These are phyloP conservation scores for Eurois occulta DNA, from an alignment of 2,888 invertebrate genomes.

Conservation along the genomic window DNA sequence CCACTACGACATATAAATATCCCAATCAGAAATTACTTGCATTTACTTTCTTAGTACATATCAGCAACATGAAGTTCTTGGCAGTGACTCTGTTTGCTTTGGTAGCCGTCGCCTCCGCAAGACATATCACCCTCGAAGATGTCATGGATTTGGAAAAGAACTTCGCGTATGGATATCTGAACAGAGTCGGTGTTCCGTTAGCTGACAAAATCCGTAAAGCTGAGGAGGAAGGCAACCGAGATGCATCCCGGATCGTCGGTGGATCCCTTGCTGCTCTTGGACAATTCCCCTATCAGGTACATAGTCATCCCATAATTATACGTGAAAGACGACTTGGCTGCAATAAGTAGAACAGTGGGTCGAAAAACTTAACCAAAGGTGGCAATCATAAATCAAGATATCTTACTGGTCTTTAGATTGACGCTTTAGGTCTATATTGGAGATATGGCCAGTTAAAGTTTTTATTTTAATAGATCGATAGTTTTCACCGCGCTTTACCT, in stretches of 20 bases:
- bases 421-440: too few species aligned
- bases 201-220: constrained; percentile 62
- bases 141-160: constrained; percentile 55
- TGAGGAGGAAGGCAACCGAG: constrained; percentile 42
- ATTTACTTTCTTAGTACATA: neutral
- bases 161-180: constrained; percentile 64
- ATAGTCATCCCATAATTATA: too few species aligned
- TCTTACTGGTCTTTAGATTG: too few species aligned
- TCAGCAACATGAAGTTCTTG: constrained; percentile 43
- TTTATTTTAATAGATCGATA: too few species aligned
- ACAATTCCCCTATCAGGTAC: constrained; percentile 67
- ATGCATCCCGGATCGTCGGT: constrained; percentile 64
- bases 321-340: neutral
- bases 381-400: too few species aligned
- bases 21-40: neutral
- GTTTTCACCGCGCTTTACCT: too few species aligned
- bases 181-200: constrained; percentile 62
- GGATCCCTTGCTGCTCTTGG: constrained; percentile 57
- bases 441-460: too few species aligned
- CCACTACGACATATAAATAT: constrained; percentile 9
- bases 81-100: constrained; percentile 54
- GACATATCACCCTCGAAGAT: constrained; percentile 43
- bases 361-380: neutral
- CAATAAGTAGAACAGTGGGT: too few species aligned
- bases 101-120: constrained; percentile 52